Evolutionary conservation across 2,797 vertebrate genomes (phyloP).

Genomic region (Hoplostethus atlanticus): DNA sequence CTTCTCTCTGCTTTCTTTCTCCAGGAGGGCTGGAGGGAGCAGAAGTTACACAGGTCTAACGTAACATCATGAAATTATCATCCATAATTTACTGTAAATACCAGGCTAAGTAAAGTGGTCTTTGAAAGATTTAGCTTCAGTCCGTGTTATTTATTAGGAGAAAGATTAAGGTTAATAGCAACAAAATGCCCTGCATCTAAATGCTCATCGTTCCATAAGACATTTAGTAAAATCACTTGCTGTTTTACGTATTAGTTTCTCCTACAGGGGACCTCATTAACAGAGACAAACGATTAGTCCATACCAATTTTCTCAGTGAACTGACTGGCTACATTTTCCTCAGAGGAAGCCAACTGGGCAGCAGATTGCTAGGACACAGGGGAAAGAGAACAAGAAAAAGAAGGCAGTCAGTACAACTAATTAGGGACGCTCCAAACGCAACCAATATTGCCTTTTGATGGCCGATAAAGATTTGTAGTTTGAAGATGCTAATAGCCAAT

Average conservation of each 20-base stretch:
- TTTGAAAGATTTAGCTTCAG: neutral
- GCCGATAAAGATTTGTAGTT: neutral
- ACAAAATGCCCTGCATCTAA: neutral
- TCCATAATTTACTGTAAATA: neutral
- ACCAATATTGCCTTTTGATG: too few species aligned
- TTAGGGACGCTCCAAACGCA: neutral
- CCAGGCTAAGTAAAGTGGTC: neutral
- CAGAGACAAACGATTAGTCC: slow-evolving; percentile 21
- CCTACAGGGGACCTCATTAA: neutral
- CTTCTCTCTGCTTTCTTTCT: slow-evolving; percentile 89
- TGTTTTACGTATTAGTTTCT: slow-evolving; percentile 1
- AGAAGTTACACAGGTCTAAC: slow-evolving; percentile 7
- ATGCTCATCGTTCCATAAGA: neutral
- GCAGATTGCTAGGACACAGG: slow-evolving; percentile 78
- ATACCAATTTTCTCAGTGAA: slow-evolving; percentile 91
- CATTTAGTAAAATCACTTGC: neutral
- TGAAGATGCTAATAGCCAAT: neutral
- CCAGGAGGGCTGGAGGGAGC: slow-evolving; percentile 75
- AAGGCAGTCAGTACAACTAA: slow-evolving; percentile 31
- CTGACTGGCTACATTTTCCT: slow-evolving; percentile 79
- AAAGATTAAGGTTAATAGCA: neutral
- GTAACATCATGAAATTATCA: neutral
- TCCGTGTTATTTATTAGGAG: neutral
- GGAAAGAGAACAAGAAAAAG: neutral
- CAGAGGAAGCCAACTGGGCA: slow-evolving; percentile 71